A percentile compares a stretch with the other conserved stretches of the same genome.
Conservation (phyloP, 1,140 invertebrate genomes). For the Tetragnatha versicolor region DNA sequence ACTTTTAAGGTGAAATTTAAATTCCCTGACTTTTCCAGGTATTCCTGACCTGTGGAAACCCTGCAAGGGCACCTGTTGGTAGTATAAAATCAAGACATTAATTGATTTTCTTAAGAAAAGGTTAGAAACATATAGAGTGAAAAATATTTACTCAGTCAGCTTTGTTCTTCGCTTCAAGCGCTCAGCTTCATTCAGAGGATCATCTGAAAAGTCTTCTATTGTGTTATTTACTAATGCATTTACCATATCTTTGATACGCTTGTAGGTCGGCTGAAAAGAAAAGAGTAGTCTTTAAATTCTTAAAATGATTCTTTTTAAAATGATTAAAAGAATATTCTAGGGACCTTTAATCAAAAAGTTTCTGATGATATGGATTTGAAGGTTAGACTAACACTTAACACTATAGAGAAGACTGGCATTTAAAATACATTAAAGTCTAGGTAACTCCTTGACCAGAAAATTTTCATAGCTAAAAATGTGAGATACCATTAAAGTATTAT, state of each 20-base stretch:
- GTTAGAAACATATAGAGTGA: not conserved
- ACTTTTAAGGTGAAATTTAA: too few species aligned
- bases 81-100: not conserved
- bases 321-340: not conserved
- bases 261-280: conserved; percentile 16
- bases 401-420: too few species aligned
- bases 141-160: conserved; percentile 17
- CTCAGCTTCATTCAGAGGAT: not conserved
- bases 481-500: too few species aligned
- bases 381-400: not conserved
- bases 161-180: not conserved
- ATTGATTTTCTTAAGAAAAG: not conserved
- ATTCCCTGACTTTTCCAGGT: not conserved
- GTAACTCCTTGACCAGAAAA: not conserved
- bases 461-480: not conserved
- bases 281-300: not conserved
- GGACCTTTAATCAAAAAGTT: not conserved
- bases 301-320: not conserved
- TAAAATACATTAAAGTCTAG: not conserved
- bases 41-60: not conserved
- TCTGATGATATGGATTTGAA: not conserved
- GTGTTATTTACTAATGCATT: not conserved
- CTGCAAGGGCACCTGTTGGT: not conserved
- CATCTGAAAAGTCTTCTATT: not conserved
- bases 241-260: conserved; percentile 10